A percentile compares a stretch with the other conserved stretches of the same genome.
Evolutionary conservation across 2,888 invertebrate genomes (phyloP).

Genomic region (Perizoma flavofasciatum): DNA sequence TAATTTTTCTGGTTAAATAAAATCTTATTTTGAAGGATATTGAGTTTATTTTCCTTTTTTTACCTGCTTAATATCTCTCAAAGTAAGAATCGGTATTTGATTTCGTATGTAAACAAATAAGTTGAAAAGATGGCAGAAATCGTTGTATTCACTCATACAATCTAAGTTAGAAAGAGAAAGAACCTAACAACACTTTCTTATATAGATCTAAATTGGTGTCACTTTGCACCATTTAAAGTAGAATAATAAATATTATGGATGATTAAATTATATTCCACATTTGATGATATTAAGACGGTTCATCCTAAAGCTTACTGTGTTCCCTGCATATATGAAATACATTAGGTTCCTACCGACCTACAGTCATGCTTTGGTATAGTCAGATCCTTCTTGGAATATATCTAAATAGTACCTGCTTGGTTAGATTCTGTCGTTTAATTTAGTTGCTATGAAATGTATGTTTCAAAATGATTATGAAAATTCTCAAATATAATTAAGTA

Average conservation of each 20-base stretch:
- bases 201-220: not conserved
- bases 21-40: conserved; percentile 35
- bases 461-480: too few species aligned
- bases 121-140: not conserved
- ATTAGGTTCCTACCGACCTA: too few species aligned
- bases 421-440: too few species aligned
- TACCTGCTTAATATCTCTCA: conserved; percentile 26
- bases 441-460: too few species aligned
- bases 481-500: too few species aligned
- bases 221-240: not conserved
- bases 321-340: conserved; percentile 2
- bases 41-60: conserved; percentile 29
- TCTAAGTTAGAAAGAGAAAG: not conserved
- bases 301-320: conserved; percentile 3
- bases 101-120: too few species aligned
- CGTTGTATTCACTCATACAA: not conserved
- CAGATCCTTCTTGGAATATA: too few species aligned
- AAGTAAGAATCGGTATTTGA: conserved; percentile 19
- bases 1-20: conserved; percentile 37
- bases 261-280: conserved; percentile 2
- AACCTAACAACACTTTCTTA: not conserved
- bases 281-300: not conserved
- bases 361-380: too few species aligned
- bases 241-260: not conserved
- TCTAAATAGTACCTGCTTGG: too few species aligned